A percentile compares a stretch with the other conserved stretches of the same genome.
Evolutionary conservation across 2,797 vertebrate species (phyloP).

Genomic region (Cynopterus sphinx): DNA sequence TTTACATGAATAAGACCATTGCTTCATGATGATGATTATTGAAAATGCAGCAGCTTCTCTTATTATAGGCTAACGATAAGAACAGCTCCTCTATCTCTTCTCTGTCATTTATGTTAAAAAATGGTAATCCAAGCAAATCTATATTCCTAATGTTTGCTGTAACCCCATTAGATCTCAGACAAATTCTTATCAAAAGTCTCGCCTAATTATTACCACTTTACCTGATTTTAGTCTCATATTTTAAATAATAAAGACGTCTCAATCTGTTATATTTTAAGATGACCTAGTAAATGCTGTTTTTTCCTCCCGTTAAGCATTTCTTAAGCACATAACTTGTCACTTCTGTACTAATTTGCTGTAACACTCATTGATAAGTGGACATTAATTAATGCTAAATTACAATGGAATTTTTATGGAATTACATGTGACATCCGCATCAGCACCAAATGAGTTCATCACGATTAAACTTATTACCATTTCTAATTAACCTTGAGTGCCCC

Average conservation of each 20-base stretch:
- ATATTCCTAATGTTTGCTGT: slow-evolving; percentile 70
- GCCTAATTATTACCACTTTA: slow-evolving; percentile 71
- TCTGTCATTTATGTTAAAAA: slow-evolving; percentile 78
- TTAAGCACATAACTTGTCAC: slow-evolving; percentile 57
- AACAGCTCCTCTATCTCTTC: slow-evolving; percentile 62
- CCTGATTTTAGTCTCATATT: slow-evolving; percentile 53
- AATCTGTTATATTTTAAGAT: slow-evolving; percentile 59
- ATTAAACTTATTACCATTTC: slow-evolving; percentile 80
- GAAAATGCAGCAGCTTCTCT: slow-evolving; percentile 82
- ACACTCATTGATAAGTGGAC: slow-evolving; percentile 63
- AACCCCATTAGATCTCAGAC: slow-evolving; percentile 72
- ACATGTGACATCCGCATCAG: slow-evolving; percentile 74
- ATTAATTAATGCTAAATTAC: slow-evolving; percentile 82
- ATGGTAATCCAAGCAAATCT: slow-evolving; percentile 69
- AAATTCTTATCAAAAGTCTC: slow-evolving; percentile 64
- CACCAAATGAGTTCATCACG: slow-evolving; percentile 77
- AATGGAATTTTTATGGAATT: slow-evolving; percentile 75
- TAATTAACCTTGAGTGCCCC: slow-evolving; percentile 78
- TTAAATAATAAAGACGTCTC: slow-evolving; percentile 64
- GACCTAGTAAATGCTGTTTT: slow-evolving; percentile 31
- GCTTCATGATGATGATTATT: slow-evolving; percentile 81
- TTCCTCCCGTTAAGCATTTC: slow-evolving; percentile 45
- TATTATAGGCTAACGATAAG: slow-evolving; percentile 81
- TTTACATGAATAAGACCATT: slow-evolving; percentile 83
- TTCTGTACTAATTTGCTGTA: slow-evolving; percentile 68